A percentile compares a stretch with the other conserved stretches of the same genome.
Conservation (phyloP, 2,797 vertebrate genomes). For the Streptopelia turtur region DNA sequence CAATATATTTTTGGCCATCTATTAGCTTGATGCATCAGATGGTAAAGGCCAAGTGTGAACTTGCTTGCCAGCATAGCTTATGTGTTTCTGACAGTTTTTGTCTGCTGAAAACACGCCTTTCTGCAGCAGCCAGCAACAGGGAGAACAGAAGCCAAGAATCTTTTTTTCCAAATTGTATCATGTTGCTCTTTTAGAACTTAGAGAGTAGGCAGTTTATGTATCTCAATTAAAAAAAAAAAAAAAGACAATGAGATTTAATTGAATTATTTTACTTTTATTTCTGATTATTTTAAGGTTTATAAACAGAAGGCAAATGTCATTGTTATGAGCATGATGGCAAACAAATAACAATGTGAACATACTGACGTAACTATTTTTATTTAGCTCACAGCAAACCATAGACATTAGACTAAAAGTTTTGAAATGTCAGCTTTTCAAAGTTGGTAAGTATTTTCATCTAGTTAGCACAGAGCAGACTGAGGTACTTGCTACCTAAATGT, state of each 20-base stretch:
- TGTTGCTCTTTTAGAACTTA: conserved; percentile 31
- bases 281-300: neutral
- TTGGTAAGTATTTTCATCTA: neutral
- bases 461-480: neutral
- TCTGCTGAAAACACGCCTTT: conserved; percentile 54
- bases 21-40: conserved; percentile 60
- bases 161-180: conserved; percentile 52
- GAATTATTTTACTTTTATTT: neutral
- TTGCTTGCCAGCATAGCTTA: conserved; percentile 49
- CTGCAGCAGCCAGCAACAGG: conserved; percentile 45
- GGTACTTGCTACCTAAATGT: neutral
- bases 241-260: neutral
- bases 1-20: conserved; percentile 49
- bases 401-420: neutral
- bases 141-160: conserved; percentile 55
- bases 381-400: neutral
- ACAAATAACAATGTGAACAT: neutral
- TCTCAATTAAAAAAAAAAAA: neutral
- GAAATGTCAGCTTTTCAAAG: neutral
- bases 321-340: neutral
- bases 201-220: neutral
- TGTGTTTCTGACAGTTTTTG: conserved; percentile 63
- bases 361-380: neutral
- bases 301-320: neutral
- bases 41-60: conserved; percentile 55